These are phyloP conservation scores for Orgyia antiqua DNA, from an alignment of 2,888 invertebrate species.

Conservation along the genomic window DNA sequence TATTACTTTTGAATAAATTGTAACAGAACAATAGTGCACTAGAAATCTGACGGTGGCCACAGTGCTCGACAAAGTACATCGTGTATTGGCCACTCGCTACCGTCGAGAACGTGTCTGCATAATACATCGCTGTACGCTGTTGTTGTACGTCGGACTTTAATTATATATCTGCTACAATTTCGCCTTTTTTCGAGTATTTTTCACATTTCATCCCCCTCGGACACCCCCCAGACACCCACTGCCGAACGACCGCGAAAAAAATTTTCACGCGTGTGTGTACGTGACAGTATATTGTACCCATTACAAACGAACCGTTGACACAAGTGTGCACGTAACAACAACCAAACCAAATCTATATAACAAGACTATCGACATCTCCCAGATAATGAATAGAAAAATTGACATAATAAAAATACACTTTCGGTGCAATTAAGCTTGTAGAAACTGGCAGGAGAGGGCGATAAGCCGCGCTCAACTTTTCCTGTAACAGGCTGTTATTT, in stretches of 20 bases:
- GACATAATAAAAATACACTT: constrained; percentile 47
- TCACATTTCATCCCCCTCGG: constrained; percentile 69
- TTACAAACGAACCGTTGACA: constrained; percentile 15
- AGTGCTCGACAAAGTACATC: constrained; percentile 25
- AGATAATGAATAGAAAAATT: constrained; percentile 40
- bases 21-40: constrained; percentile 12
- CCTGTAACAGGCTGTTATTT: constrained; percentile 78
- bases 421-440: constrained; percentile 70
- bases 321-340: constrained; percentile 7
- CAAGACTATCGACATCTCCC: constrained; percentile 20
- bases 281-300: constrained; percentile 31
- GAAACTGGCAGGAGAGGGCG: constrained; percentile 59
- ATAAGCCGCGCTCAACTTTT: constrained; percentile 74
- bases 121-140: constrained; percentile 70
- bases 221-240: constrained; percentile 50
- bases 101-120: constrained; percentile 64
- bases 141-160: constrained; percentile 74
- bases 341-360: constrained; percentile 4
- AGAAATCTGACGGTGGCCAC: constrained; percentile 8
- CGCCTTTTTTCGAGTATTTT: constrained; percentile 79
- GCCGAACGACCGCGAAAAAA: constrained; percentile 67
- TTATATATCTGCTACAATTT: constrained; percentile 79
- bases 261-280: constrained; percentile 52
- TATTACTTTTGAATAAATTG: too few species aligned
- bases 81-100: constrained; percentile 46